Base-by-base conservation (phyloP, 2,888 invertebrate genomes). In the Mythimna vitellina region DNA sequence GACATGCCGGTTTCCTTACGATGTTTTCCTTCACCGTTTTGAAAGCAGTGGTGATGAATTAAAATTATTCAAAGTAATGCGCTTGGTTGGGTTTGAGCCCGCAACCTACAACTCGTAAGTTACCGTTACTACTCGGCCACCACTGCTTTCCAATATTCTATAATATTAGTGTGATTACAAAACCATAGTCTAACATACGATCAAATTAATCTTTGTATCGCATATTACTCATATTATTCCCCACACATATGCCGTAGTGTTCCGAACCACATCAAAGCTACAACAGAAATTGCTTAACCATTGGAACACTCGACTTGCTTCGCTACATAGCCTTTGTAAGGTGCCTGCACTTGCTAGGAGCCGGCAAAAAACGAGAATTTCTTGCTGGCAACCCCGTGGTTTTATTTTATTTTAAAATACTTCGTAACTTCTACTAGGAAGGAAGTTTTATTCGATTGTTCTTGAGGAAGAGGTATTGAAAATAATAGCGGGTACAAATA, bases 231-330 rank as follows among this genome's bases (percentile, higher is more conserved):
- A 58, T 68, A 54, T 56, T 5, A 46, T 25, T 25, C 17, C 22
- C 10, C 17, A 14, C 42, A 38, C 10, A 20, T 32, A 62, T 20
- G 14, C 1, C 10, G 4, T 10, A 17, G 57, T 54, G 63, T 67
- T 60, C 0, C 42, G 54, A 68, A 68, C 79, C 74, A 76, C 80
- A 74, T 76, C 82, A 86, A 80, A 82, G 72, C 29, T 10, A 61
- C 53, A 20, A 32, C 42, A 61, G 60, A 60, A 70, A 82, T 78
- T 74, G 72, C 75, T 77, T 66, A 67, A 80, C 71, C 73, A 74
- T 82, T 74, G 42, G 70, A 65, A 62, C 65, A 72, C 68, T 64
- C 65, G 22, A 56, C 69, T 70, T 42, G 22, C 65, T 73, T 60
- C 64, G 46, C 53, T 69, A 62, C 60, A 66, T 53, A n/a, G 73